Percentiles rank a stretch among this genome's conserved stretches.
phyloP scores from a whole-genome alignment of 2,888 invertebrate species.

The Acanthacorydalis orientalis region DNA sequence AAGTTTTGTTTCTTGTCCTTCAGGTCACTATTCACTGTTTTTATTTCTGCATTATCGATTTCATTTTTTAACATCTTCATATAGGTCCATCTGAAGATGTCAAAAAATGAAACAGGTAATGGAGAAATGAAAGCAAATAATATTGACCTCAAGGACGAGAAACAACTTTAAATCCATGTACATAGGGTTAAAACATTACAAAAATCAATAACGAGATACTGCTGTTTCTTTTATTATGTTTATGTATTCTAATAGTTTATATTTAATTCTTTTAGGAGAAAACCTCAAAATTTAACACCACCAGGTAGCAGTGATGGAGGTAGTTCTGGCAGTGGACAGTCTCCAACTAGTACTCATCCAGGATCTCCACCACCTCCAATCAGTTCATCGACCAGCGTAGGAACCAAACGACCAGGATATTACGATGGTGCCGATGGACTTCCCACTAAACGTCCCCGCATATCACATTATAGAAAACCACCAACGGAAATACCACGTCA shows the following conservation, averaged over 20 bases:
- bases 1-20: no score
- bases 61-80: no score
- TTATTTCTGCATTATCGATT: no score
- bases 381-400: conserved; percentile 28
- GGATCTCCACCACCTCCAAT: conserved; percentile 51
- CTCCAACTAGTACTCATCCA: conserved; percentile 56
- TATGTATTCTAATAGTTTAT: background rate
- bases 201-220: background rate
- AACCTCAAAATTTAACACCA: conserved; percentile 81
- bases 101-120: no score
- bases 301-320: conserved; percentile 71
- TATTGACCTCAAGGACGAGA: no score
- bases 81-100: no score
- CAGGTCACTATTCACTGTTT: no score
- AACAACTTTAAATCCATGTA: no score
- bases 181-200: no score
- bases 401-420: conserved; percentile 39
- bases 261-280: conserved; percentile 40
- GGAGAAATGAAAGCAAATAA: no score
- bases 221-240: background rate
- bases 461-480: conserved; percentile 64
- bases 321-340: conserved; percentile 62
- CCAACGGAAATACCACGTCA: conserved; percentile 25
- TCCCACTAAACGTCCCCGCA: conserved; percentile 63
- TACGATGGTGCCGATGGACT: conserved; percentile 39